Evolutionary conservation across 2,797 vertebrate genomes (phyloP).

Genomic region (Enteromius radiatus): DNA sequence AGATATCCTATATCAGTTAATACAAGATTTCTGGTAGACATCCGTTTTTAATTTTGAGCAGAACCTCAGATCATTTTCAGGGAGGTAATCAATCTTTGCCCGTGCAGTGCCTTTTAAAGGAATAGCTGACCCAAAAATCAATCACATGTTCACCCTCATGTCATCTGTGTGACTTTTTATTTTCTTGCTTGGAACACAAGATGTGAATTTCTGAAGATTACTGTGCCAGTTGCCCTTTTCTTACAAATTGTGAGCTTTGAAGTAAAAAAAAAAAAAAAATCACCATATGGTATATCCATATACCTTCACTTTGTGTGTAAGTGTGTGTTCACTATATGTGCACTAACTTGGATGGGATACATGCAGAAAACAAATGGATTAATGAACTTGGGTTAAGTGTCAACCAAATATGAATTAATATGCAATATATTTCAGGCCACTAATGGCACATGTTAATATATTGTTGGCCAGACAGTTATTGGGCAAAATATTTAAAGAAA

Average conservation of each 20-base stretch:
- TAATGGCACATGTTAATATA: background rate
- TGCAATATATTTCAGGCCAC: background rate
- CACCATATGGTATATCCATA: too few species aligned
- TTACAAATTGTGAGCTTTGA: background rate
- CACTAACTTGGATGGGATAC: background rate
- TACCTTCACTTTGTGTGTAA: background rate
- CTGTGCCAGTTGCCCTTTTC: background rate
- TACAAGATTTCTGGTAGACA: conserved; percentile 8
- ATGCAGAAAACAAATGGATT: background rate
- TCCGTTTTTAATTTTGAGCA: conserved; percentile 5
- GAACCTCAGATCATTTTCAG: conserved; percentile 21
- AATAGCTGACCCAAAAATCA: background rate
- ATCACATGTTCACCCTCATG: background rate
- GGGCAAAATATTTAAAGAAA: background rate
- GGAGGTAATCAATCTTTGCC: background rate
- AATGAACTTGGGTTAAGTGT: background rate
- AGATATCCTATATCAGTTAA: conserved; percentile 11
- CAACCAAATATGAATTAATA: background rate
- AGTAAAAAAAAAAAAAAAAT: background rate
- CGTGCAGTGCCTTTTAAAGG: background rate
- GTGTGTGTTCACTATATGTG: background rate
- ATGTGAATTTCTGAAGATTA: background rate
- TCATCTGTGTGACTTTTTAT: background rate
- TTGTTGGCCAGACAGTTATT: background rate
- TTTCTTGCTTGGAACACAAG: background rate